These are phyloP conservation scores for Lordiphosa stackelbergi DNA, from an alignment of 1,140 invertebrate species.

Conservation along the genomic window DNA sequence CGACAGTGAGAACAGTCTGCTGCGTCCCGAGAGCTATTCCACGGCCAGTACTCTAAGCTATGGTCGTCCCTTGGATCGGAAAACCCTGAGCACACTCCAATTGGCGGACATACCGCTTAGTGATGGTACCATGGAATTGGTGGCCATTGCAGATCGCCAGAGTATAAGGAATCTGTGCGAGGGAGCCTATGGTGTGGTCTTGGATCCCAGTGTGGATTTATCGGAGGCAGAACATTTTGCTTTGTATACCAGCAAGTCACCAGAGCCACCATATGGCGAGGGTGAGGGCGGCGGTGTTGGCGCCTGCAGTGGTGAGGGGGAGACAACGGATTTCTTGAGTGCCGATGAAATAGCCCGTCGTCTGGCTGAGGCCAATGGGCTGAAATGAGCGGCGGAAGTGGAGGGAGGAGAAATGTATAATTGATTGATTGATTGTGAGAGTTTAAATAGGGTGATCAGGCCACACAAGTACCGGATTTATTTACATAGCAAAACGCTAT, in stretches of 20 bases:
- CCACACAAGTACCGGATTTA: no score
- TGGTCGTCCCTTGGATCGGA: slow-evolving; percentile 66
- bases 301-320: slow-evolving; percentile 77
- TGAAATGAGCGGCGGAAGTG: slow-evolving; percentile 24
- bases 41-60: slow-evolving; percentile 67
- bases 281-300: slow-evolving; percentile 84
- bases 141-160: slow-evolving; percentile 75
- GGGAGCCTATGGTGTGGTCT: slow-evolving; percentile 64
- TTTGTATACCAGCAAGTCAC: slow-evolving; percentile 88
- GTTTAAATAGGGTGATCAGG: no score
- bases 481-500: no score
- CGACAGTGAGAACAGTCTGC: slow-evolving; percentile 57
- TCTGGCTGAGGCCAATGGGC: slow-evolving; percentile 64
- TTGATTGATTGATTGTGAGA: slow-evolving; percentile 4
- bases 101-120: slow-evolving; percentile 72
- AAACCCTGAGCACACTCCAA: slow-evolving; percentile 74
- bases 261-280: slow-evolving; percentile 87
- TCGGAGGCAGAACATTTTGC: slow-evolving; percentile 92
- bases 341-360: slow-evolving; percentile 69
- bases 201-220: slow-evolving; percentile 80
- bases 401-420: neutral
- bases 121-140: slow-evolving; percentile 75
- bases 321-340: slow-evolving; percentile 80
- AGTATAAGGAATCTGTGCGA: slow-evolving; percentile 74
- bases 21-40: slow-evolving; percentile 66